These are phyloP conservation scores for Nephila pilipes DNA, from an alignment of 1,140 invertebrate genomes.

Conservation along the genomic window DNA sequence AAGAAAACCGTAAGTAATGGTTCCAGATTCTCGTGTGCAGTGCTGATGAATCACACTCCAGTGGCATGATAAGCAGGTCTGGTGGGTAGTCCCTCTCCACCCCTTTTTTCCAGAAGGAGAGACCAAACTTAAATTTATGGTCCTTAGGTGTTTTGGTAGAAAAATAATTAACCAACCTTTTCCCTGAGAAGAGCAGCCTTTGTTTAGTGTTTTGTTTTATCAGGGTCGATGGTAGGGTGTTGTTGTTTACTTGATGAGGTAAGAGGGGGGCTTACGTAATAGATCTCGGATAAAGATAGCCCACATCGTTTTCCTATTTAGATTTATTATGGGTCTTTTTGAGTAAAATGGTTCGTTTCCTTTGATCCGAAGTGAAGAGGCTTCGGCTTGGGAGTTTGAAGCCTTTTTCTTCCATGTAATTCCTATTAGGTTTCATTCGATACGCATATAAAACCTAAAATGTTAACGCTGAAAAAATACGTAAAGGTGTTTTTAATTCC, in stretches of 20 bases:
- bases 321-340: background rate
- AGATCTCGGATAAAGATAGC: background rate
- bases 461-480: too few species aligned
- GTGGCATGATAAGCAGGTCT: slow-evolving; percentile 44
- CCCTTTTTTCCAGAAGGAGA: slow-evolving; percentile 10
- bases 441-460: background rate
- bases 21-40: background rate
- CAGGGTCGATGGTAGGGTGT: background rate
- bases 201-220: slow-evolving; percentile 1
- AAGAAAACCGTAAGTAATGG: slow-evolving; percentile 65
- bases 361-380: background rate
- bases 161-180: slow-evolving; percentile 44
- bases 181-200: background rate
- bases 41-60: slow-evolving; percentile 52
- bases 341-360: background rate
- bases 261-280: background rate
- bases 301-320: background rate
- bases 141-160: slow-evolving; percentile 6
- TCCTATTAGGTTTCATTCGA: background rate
- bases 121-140: slow-evolving; percentile 60
- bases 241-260: background rate
- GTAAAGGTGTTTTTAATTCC: too few species aligned
- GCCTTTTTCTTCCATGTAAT: background rate
- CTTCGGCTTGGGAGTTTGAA: background rate
- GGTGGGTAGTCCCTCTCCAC: background rate